A percentile compares a stretch with the other conserved stretches of the same genome.
Conservation (phyloP, 2,113 vertebrate species). For the Dromaius novaehollandiae region DNA sequence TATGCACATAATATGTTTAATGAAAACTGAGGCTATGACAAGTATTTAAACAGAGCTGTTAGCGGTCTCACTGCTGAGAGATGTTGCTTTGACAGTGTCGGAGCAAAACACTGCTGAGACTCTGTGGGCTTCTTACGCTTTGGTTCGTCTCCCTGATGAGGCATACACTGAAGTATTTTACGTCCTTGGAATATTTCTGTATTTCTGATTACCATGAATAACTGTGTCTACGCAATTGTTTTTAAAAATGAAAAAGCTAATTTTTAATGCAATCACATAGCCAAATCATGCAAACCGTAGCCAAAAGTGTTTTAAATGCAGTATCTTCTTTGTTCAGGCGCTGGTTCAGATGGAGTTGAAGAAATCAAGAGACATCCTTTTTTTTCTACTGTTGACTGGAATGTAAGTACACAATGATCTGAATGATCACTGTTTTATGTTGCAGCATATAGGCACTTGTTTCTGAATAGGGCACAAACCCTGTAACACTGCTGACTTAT, state of each 20-base stretch:
- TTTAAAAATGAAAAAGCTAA: not conserved
- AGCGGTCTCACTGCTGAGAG: not conserved
- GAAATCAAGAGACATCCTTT: slow-evolving; percentile 97
- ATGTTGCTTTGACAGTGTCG: not conserved
- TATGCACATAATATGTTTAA: not conserved
- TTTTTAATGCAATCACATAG: not conserved
- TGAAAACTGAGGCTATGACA: no score
- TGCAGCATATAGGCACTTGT: not conserved
- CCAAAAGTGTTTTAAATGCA: not conserved
- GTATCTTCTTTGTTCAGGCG: slow-evolving; percentile 77
- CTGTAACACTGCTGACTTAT: not conserved
- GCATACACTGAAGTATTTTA: not conserved
- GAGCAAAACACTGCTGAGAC: not conserved
- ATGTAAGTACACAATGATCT: slow-evolving; percentile 81
- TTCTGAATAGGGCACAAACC: not conserved
- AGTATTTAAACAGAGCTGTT: not conserved
- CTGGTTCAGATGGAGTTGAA: slow-evolving; percentile 94
- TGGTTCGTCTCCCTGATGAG: not conserved
- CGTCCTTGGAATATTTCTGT: not conserved
- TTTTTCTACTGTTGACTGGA: slow-evolving; percentile 98
- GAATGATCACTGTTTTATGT: not conserved
- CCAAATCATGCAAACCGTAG: not conserved
- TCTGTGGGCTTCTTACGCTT: not conserved
- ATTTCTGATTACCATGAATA: not conserved
- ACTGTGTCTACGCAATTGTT: not conserved